A percentile compares a stretch with the other conserved stretches of the same genome.
Evolutionary conservation across 2,888 invertebrate species (phyloP).

Genomic region (Acleris literana): DNA sequence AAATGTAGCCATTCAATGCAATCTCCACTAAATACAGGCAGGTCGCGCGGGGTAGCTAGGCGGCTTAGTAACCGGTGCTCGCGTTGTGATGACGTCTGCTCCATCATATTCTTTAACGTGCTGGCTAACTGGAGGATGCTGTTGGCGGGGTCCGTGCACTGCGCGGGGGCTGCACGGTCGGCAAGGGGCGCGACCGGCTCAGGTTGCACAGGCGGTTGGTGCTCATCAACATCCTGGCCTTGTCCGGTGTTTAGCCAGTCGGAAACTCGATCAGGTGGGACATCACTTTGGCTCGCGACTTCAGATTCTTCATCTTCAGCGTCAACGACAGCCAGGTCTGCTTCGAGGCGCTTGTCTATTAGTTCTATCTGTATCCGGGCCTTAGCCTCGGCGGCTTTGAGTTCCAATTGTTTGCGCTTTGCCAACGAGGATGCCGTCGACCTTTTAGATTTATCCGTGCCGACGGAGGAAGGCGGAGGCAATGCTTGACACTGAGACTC

Average conservation of each 20-base stretch:
- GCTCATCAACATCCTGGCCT: neutral
- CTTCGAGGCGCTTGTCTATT: conserved; percentile 29
- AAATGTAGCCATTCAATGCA: conserved; percentile 39
- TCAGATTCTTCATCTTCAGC: conserved; percentile 14
- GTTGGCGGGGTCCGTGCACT: neutral
- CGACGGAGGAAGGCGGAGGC: neutral
- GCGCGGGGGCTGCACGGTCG: neutral
- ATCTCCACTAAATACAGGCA: conserved; percentile 37
- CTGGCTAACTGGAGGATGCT: conserved; percentile 20
- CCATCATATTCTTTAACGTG: conserved; percentile 32
- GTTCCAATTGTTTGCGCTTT: conserved; percentile 30
- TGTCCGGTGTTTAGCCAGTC: neutral
- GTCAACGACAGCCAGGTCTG: conserved; percentile 24
- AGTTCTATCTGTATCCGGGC: conserved; percentile 37
- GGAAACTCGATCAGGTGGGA: neutral
- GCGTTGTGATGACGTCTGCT: conserved; percentile 1
- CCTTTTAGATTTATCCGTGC: conserved; percentile 5
- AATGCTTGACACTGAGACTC: neutral
- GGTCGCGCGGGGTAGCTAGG: conserved; percentile 35
- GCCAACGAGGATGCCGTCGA: conserved; percentile 22
- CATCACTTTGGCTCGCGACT: neutral
- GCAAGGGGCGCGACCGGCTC: conserved; percentile 4
- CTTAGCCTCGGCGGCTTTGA: conserved; percentile 38
- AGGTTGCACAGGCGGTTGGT: neutral
- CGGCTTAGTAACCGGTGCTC: conserved; percentile 28